A percentile compares a stretch with the other conserved stretches of the same genome.
phyloP scores from a whole-genome alignment of 1,140 invertebrate species.

The Bombus impatiens region DNA sequence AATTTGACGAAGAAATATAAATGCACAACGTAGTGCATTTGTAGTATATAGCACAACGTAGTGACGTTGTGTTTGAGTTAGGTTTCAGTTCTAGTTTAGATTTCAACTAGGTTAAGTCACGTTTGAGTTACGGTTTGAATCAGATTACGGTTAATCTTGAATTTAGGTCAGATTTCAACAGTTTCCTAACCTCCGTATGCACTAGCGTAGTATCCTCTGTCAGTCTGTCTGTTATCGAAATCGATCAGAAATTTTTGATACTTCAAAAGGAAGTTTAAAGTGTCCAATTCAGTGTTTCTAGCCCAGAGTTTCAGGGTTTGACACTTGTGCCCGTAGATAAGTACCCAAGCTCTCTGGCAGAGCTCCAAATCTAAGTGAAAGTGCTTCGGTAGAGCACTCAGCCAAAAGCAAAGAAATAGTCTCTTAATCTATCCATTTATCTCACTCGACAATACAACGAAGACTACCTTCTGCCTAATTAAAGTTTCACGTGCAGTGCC shows the following conservation, averaged over 20 bases:
- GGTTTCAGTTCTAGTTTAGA: background rate
- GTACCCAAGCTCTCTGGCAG: background rate
- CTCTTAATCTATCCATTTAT: slow-evolving; percentile 3
- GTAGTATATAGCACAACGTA: no score
- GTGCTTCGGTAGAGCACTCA: background rate
- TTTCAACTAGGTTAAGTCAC: background rate
- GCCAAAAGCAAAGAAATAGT: background rate
- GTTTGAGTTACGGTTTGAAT: background rate
- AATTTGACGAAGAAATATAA: no score
- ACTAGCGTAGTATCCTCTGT: no score
- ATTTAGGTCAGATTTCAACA: background rate
- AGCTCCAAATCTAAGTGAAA: background rate
- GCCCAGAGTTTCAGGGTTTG: background rate
- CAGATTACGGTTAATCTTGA: background rate
- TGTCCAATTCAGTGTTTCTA: background rate
- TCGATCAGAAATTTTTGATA: background rate
- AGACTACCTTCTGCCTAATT: background rate
- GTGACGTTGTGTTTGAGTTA: background rate
- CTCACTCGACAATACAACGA: background rate
- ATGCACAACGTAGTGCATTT: no score
- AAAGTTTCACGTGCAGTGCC: background rate
- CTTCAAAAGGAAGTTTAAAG: background rate
- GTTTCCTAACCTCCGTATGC: background rate
- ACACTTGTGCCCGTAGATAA: background rate
- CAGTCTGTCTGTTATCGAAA: background rate